Conservation (phyloP, 1,140 invertebrate species). For the Drosophila grimshawi region DNA sequence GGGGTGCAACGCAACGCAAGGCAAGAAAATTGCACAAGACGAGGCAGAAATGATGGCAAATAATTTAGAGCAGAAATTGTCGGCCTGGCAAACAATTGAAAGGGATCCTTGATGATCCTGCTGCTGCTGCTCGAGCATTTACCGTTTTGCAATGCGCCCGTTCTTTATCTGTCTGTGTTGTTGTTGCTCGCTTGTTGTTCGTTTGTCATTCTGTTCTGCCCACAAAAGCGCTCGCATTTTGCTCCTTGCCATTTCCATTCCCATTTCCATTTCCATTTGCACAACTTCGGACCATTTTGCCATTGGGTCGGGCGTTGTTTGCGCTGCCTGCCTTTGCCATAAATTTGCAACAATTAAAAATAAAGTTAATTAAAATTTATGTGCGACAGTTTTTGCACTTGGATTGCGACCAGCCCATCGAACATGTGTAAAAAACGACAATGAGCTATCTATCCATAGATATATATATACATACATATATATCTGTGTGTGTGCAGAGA, state of each 20-base stretch:
- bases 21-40: constrained; percentile 44
- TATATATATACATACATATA: too few species aligned
- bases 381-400: constrained; percentile 76
- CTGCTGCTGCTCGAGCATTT: constrained; percentile 25
- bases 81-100: constrained; percentile 54
- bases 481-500: not conserved
- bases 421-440: constrained; percentile 44
- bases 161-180: constrained; percentile 21
- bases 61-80: constrained; percentile 82
- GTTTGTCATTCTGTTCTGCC: constrained; percentile 67
- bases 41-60: constrained; percentile 78
- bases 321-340: constrained; percentile 59
- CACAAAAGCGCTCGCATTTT: constrained; percentile 43
- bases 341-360: constrained; percentile 84
- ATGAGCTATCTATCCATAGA: not conserved
- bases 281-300: not conserved
- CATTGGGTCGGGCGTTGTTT: constrained; percentile 20
- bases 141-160: constrained; percentile 10
- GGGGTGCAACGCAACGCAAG: constrained; percentile 5
- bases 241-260: not conserved
- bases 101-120: constrained; percentile 52
- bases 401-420: constrained; percentile 40
- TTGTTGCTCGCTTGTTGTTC: constrained; percentile 54
- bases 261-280: not conserved
- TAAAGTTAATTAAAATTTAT: constrained; percentile 84